Conservation (phyloP, 2,888 invertebrate species). For the Boloria selene region DNA sequence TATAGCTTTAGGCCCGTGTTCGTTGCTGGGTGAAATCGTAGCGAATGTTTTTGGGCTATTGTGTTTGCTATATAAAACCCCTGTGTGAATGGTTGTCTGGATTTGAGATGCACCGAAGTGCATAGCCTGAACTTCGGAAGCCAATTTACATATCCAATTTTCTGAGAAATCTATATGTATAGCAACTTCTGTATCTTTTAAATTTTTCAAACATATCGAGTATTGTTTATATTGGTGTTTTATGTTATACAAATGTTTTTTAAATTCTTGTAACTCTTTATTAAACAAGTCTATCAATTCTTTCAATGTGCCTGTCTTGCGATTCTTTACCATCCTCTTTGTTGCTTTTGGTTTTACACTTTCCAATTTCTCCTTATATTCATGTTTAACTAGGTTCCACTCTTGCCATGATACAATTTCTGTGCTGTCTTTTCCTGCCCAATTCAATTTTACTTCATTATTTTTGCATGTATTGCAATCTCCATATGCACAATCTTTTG, state of each 20-base stretch:
- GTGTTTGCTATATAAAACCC: not conserved
- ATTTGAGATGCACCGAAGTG: conserved; percentile 16
- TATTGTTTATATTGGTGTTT: conserved; percentile 4
- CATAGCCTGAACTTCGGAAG: conserved; percentile 5
- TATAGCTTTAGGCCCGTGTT: conserved; percentile 9
- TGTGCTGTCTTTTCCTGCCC: not conserved
- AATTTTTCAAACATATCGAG: not conserved
- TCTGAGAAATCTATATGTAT: conserved; percentile 17
- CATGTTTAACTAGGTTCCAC: not conserved
- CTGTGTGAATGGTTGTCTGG: not conserved
- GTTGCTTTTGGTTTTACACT: not conserved
- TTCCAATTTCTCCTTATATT: not conserved
- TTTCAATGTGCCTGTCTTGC: not conserved
- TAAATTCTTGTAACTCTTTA: not conserved
- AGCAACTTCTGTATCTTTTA: not conserved
- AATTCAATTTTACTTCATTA: not conserved
- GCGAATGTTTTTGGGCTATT: conserved; percentile 7
- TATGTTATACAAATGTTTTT: conserved; percentile 6
- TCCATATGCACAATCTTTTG: not conserved
- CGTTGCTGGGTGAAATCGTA: conserved; percentile 4
- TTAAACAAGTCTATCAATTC: not conserved
- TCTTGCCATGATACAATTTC: not conserved
- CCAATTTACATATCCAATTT: conserved; percentile 15
- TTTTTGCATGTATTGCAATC: not conserved
- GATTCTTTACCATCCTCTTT: not conserved